phyloP scores from a whole-genome alignment of 2,797 vertebrate species.

The Spinus olivaceus region DNA sequence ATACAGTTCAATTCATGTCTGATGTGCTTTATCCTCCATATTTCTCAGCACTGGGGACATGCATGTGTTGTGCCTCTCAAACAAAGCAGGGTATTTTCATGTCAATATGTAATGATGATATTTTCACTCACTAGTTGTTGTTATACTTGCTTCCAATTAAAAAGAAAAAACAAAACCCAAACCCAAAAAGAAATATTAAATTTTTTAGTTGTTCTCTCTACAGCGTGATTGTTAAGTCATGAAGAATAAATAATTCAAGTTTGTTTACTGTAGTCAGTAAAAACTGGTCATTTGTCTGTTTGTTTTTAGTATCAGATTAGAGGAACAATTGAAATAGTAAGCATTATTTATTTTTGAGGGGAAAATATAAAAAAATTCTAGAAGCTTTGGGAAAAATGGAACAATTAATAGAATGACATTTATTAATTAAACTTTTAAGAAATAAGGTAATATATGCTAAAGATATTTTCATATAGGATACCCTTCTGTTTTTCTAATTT shows the following conservation, averaged over 20 bases:
- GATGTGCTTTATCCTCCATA: neutral
- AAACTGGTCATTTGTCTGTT: neutral
- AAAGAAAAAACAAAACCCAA: neutral
- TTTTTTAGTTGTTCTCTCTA: neutral
- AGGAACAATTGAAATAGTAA: neutral
- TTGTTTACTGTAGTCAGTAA: neutral
- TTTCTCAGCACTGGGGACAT: neutral
- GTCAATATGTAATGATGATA: neutral
- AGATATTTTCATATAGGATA: neutral
- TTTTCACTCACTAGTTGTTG: neutral
- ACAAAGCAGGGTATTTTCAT: neutral
- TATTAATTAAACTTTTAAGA: neutral
- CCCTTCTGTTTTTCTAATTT: neutral
- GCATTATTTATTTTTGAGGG: neutral
- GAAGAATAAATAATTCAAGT: neutral
- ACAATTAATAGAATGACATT: neutral
- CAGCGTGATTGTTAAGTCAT: fast-evolving
- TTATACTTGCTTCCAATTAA: neutral
- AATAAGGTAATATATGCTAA: neutral
- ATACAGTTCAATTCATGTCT: neutral
- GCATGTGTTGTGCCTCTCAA: neutral
- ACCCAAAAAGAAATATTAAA: neutral
- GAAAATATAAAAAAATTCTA: neutral
- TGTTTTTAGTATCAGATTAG: neutral
- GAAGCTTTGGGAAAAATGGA: neutral